Percentiles rank a stretch among this genome's conserved stretches.
phyloP scores from a whole-genome alignment of 2,113 vertebrate genomes.

The Syrmaticus mikado region DNA sequence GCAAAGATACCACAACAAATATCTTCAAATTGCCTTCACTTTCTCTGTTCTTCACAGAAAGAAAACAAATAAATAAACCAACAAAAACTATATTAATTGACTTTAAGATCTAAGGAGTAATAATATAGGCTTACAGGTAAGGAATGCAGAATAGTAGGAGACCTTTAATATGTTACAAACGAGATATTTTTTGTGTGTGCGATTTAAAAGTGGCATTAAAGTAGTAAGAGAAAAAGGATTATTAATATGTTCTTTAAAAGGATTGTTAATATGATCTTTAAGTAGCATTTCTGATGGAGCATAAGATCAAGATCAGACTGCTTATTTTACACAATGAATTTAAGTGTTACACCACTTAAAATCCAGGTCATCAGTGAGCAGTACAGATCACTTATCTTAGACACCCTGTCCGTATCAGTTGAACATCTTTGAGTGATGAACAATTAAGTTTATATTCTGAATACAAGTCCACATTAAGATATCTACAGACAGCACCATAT shows the following conservation, averaged over 20 bases:
- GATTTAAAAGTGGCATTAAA: background rate
- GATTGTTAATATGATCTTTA: background rate
- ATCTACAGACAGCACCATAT: background rate
- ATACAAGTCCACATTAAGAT: background rate
- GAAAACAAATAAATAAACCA: background rate
- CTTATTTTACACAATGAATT: background rate
- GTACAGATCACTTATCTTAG: background rate
- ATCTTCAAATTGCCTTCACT: background rate
- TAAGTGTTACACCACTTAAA: background rate
- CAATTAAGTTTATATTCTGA: background rate
- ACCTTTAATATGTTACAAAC: background rate
- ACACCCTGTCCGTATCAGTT: background rate
- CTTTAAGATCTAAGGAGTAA: background rate
- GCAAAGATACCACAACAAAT: background rate
- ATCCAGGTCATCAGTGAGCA: background rate
- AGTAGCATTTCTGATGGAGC: background rate
- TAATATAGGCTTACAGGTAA: background rate
- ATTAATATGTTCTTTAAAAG: background rate
- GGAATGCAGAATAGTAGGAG: background rate
- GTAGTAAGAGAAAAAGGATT: background rate
- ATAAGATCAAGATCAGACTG: background rate
- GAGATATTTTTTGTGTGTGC: background rate
- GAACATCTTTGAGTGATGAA: background rate
- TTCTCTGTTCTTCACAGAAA: background rate
- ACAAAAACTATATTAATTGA: background rate